phyloP scores from a whole-genome alignment of 2,113 vertebrate genomes.

The Suncus etruscus region DNA sequence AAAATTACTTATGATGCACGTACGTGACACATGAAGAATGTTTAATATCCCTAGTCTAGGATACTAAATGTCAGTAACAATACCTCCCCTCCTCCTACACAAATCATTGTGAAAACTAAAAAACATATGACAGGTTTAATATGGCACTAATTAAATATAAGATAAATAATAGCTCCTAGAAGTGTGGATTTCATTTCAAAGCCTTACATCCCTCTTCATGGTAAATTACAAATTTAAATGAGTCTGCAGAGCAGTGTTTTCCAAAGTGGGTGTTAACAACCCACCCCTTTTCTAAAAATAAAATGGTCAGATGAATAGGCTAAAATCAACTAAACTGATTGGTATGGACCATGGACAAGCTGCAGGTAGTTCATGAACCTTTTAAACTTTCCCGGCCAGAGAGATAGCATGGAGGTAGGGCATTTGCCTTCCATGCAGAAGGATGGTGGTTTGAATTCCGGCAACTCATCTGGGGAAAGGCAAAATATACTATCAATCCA shows the following conservation, averaged over 20 bases:
- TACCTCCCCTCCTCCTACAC: neutral
- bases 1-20: constrained; percentile 11
- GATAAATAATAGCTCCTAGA: neutral
- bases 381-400: neutral
- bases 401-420: no score
- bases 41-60: neutral
- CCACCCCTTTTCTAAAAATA: neutral
- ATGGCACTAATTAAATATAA: neutral
- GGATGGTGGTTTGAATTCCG: no score
- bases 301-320: neutral
- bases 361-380: neutral
- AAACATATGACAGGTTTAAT: neutral
- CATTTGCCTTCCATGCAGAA: no score
- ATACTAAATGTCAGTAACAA: neutral
- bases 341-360: neutral
- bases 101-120: neutral
- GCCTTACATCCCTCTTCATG: neutral
- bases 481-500: constrained; percentile 9
- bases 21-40: neutral
- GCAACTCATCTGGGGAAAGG: neutral
- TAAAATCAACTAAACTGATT: constrained; percentile 51
- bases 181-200: constrained; percentile 21
- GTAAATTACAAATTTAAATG: neutral
- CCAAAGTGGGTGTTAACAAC: no score
- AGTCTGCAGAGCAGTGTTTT: neutral